Evolutionary conservation across 2,888 invertebrate species (phyloP).

Genomic region (Eustalomyia histrio): DNA sequence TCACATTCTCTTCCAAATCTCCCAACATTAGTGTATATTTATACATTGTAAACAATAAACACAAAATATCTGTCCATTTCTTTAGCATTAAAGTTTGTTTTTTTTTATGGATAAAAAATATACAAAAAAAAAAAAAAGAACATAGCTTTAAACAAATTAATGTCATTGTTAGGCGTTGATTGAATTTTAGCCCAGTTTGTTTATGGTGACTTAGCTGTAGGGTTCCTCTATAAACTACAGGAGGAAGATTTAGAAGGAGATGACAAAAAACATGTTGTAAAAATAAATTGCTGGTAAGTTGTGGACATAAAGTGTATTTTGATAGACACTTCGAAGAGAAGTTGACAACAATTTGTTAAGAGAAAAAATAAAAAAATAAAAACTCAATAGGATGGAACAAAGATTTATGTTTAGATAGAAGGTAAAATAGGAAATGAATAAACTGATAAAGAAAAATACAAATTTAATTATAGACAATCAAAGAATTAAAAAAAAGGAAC

Average conservation of each 20-base stretch:
- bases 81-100: no score
- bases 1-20: no score
- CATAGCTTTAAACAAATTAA: slow-evolving; percentile 56
- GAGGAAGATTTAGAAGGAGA: neutral
- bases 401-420: neutral
- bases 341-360: neutral
- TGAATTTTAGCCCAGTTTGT: slow-evolving; percentile 42
- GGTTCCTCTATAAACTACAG: neutral
- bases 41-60: no score
- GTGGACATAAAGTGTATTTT: slow-evolving; percentile 20
- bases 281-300: slow-evolving; percentile 43
- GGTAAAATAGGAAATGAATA: neutral
- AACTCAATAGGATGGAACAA: neutral
- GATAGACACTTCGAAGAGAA: slow-evolving; percentile 24
- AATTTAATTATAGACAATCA: neutral
- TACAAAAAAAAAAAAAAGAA: slow-evolving; percentile 13
- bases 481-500: neutral
- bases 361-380: neutral
- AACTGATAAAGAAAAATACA: neutral
- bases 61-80: no score
- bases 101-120: no score
- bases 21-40: no score
- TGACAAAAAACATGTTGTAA: slow-evolving; percentile 19
- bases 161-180: slow-evolving; percentile 61
- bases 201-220: neutral